Evolutionary conservation across 2,888 invertebrate genomes (phyloP).

Genomic region (Dendrolimus pini): DNA sequence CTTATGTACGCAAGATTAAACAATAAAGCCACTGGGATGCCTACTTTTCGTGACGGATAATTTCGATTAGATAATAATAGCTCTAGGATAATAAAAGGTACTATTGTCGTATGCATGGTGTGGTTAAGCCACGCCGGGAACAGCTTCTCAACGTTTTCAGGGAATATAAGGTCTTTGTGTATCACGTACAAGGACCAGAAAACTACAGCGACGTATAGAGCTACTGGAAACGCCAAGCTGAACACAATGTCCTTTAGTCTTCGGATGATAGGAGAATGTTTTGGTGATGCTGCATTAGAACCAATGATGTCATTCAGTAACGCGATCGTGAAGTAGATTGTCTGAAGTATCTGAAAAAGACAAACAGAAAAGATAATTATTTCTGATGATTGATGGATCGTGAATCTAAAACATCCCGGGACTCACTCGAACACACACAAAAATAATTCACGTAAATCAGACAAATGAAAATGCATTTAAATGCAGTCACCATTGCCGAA

Average conservation of each 20-base stretch:
- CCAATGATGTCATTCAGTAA: constrained; percentile 85
- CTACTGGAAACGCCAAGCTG: constrained; percentile 83
- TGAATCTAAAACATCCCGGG: too few species aligned
- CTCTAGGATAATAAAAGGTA: constrained; percentile 85
- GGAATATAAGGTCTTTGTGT: constrained; percentile 92
- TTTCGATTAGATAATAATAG: constrained; percentile 81
- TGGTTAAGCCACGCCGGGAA: constrained; percentile 95
- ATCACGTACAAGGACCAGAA: constrained; percentile 92
- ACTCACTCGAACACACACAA: too few species aligned
- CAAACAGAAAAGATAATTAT: constrained; percentile 3
- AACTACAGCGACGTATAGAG: constrained; percentile 87
- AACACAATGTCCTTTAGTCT: constrained; percentile 80
- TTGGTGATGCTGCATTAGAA: constrained; percentile 78
- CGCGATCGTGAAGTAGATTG: constrained; percentile 84
- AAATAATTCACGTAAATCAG: too few species aligned
- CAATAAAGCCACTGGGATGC: constrained; percentile 70
- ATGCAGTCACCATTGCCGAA: too few species aligned
- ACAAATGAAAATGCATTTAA: too few species aligned
- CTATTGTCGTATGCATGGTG: constrained; percentile 88
- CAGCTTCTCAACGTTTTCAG: constrained; percentile 84
- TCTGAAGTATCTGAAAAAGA: constrained; percentile 81
- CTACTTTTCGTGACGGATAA: constrained; percentile 82
- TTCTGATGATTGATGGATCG: too few species aligned
- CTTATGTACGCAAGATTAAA: constrained; percentile 81
- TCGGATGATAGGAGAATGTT: constrained; percentile 78